These are phyloP conservation scores for Electrophaes corylata DNA, from an alignment of 2,888 invertebrate species.

Conservation along the genomic window DNA sequence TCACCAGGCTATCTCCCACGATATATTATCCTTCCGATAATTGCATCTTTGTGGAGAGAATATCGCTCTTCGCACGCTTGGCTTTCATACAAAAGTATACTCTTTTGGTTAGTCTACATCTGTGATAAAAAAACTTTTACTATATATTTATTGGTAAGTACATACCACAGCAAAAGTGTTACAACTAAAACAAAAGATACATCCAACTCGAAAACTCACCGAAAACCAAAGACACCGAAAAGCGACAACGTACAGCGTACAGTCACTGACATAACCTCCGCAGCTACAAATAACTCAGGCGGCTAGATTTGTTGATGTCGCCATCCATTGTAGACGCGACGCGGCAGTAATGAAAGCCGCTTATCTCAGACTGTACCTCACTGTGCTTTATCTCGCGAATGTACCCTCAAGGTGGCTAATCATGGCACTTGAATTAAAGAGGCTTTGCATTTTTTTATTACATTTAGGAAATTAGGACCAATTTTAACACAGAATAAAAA, in stretches of 20 bases:
- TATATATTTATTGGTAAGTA: no score
- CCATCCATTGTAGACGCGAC: conserved; percentile 70
- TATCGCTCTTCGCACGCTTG: no score
- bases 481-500: background rate
- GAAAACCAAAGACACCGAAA: conserved; percentile 11
- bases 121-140: no score
- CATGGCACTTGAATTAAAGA: conserved; percentile 42
- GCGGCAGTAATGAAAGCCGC: conserved; percentile 71
- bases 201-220: background rate
- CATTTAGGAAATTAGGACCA: conserved; percentile 5
- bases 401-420: conserved; percentile 57
- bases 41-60: no score
- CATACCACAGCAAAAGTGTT: background rate
- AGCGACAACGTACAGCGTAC: conserved; percentile 43
- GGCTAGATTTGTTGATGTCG: conserved; percentile 67
- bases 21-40: no score
- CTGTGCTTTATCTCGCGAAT: conserved; percentile 57
- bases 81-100: no score
- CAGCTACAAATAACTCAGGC: conserved; percentile 69
- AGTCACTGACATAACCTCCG: conserved; percentile 56
- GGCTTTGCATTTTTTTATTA: conserved; percentile 39
- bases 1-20: no score
- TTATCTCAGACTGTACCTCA: conserved; percentile 69
- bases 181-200: background rate
- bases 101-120: no score